Evolutionary conservation across 2,888 invertebrate species (phyloP).

Genomic region (Phymatocera aterrima): DNA sequence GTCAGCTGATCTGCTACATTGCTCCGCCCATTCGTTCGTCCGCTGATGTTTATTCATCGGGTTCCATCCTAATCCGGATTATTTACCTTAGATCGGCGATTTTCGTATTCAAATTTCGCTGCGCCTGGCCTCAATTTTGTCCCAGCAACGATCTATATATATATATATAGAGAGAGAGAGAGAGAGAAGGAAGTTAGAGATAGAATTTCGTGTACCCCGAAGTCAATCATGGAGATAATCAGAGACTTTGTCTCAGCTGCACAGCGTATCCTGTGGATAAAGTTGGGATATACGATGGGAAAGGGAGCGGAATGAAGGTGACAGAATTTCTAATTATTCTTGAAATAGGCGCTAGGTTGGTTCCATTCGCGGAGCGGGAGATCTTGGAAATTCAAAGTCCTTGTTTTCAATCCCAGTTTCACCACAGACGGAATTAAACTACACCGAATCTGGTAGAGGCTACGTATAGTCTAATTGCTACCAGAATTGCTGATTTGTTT

Average conservation of each 20-base stretch:
- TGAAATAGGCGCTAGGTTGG: background rate
- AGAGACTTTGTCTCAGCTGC: constrained; percentile 50
- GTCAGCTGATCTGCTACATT: background rate
- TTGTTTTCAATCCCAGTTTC: background rate
- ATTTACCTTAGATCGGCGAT: background rate
- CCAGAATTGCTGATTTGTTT: background rate
- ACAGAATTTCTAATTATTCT: constrained; percentile 44
- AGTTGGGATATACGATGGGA: constrained; percentile 8
- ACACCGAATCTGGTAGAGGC: background rate
- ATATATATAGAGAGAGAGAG: background rate
- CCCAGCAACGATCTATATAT: background rate
- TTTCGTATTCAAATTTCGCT: constrained; percentile 13
- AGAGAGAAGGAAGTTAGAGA: background rate
- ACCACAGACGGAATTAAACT: constrained; percentile 26
- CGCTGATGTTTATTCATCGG: background rate
- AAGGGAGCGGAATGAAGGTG: constrained; percentile 39
- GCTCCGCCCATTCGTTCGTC: constrained; percentile 6
- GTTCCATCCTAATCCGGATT: constrained; percentile 2
- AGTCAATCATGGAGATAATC: constrained; percentile 60
- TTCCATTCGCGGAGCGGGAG: background rate
- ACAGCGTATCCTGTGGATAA: constrained; percentile 24
- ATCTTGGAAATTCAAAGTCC: background rate
- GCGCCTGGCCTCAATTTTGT: background rate
- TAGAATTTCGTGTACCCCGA: constrained; percentile 53
- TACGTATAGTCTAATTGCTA: background rate